These are phyloP conservation scores for Nebria salina DNA, from an alignment of 2,888 invertebrate species.

Conservation along the genomic window DNA sequence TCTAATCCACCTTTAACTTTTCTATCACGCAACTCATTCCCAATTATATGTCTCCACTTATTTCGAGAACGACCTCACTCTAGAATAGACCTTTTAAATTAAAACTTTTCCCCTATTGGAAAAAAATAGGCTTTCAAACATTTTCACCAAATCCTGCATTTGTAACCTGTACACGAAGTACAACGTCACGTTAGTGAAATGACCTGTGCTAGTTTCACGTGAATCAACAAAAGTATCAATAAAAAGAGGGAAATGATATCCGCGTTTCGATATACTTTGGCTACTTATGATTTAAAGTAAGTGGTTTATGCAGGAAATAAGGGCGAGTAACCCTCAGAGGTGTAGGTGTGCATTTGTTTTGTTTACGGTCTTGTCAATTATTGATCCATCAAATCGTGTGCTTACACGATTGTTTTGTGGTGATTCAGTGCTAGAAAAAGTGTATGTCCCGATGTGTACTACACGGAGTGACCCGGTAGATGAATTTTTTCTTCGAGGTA, in stretches of 20 bases:
- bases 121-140: not conserved
- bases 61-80: too few relatives aligned
- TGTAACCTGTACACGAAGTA: not conserved
- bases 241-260: slow-evolving; percentile 22
- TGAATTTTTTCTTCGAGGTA: slow-evolving; percentile 4
- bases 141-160: not conserved
- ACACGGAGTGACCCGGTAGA: not conserved
- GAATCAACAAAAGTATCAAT: not conserved
- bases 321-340: not conserved
- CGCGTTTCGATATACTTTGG: not conserved
- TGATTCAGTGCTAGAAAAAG: slow-evolving; percentile 11
- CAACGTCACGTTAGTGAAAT: not conserved
- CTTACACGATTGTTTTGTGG: slow-evolving; percentile 10
- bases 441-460: slow-evolving; percentile 8
- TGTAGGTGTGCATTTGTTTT: slow-evolving; percentile 9
- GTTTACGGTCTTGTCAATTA: slow-evolving; percentile 14
- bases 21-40: too few relatives aligned
- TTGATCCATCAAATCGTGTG: not conserved
- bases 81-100: too few relatives aligned
- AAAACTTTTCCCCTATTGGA: too few relatives aligned
- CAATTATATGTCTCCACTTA: too few relatives aligned
- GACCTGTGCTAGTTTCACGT: not conserved
- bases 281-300: not conserved
- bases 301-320: slow-evolving; percentile 14
- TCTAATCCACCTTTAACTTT: too few relatives aligned